phyloP scores from a whole-genome alignment of 2,888 invertebrate genomes.

The Enoplolaimus lenunculus region DNA sequence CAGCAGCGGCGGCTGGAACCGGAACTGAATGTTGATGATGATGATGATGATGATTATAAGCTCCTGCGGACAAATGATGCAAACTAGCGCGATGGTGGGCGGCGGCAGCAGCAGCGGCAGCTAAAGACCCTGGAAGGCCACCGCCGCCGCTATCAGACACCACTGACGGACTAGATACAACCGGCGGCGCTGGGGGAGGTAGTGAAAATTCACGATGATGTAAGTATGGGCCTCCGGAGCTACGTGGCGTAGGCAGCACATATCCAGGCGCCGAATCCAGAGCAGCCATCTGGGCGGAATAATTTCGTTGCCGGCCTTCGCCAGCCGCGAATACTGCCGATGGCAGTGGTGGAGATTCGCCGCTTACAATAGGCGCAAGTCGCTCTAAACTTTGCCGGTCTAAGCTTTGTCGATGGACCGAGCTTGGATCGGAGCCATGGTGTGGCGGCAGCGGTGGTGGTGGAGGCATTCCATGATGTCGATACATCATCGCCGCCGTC shows the following conservation, averaged over 20 bases:
- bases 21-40: too few relatives aligned
- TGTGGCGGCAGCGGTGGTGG: too few relatives aligned
- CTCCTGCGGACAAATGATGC: too few relatives aligned
- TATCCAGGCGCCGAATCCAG: background rate
- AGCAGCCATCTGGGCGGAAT: background rate
- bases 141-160: too few relatives aligned
- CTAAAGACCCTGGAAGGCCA: too few relatives aligned
- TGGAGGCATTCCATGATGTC: too few relatives aligned
- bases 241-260: background rate
- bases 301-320: background rate
- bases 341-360: background rate
- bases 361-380: background rate
- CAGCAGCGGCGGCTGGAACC: too few relatives aligned
- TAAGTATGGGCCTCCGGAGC: background rate
- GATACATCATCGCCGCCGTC: too few relatives aligned
- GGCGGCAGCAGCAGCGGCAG: too few relatives aligned
- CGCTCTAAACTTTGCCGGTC: background rate
- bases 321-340: background rate
- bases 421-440: background rate
- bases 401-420: background rate
- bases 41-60: too few relatives aligned
- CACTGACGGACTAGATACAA: background rate
- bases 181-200: background rate
- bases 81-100: too few relatives aligned
- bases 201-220: background rate